Base-by-base conservation (phyloP, 1,140 invertebrate species). In the Drosophila ercepeae region DNA sequence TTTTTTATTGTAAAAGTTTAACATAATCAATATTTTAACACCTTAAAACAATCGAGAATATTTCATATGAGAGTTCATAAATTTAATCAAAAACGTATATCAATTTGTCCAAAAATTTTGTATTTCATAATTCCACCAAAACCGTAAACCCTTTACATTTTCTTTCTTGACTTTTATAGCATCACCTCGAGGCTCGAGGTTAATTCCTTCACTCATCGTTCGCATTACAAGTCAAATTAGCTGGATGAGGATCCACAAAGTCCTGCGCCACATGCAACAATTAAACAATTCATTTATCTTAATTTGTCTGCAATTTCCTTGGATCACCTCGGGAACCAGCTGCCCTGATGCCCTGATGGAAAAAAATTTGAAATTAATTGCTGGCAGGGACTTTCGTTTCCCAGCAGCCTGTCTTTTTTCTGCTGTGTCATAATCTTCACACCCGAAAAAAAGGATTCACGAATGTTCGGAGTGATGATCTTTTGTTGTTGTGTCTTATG, bases 251-350 rank as follows among this genome's bases (percentile, higher is more conserved):
- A 49, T 32, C 42, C 52, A 77, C 45, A 71, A 53, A 75, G 57
- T 60, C 70, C 60, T 52, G 41, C 58, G 41, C 78, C 68, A 68
- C 68, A 69, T 81, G 78, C 60, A 86, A 86, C 81, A 81, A 73
- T 84, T 84, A 86, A 84, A 84, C 81, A 86, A 84, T 86, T 84
- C 81, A 84, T 84, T 84, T 84, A 84, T 84, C 81, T 84, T 84
- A 84, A 84, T 84, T 84, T 84, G 81, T 81, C 76, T 86, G 81
- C 73, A 81, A 84, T 84, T 84, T 81, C 75, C 23, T 52, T 72
- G 50, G 32, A 60, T 75, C 58, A 42, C 29, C 55, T 60, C 46
- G 61, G 41, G 25, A 29, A 21, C 41, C 78, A 82, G 74, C 74
- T 83, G 78, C 34, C 14, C 48, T 25, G 32, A 59, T 83, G 78